These are phyloP conservation scores for Monochamus alternatus DNA, from an alignment of 2,888 invertebrate species.

Conservation along the genomic window DNA sequence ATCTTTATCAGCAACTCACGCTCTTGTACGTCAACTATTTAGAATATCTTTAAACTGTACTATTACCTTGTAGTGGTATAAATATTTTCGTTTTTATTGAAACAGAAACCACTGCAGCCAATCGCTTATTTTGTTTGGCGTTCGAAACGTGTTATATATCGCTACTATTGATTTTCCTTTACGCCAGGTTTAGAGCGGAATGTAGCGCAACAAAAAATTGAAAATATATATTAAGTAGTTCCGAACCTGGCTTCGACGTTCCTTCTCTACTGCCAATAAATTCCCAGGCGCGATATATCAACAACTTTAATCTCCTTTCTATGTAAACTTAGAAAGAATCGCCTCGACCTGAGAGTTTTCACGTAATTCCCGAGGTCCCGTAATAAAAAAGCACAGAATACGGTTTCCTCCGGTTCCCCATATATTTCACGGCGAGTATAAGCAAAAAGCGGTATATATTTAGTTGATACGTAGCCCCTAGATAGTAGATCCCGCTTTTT, in stretches of 20 bases:
- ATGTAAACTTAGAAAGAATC: slow-evolving; percentile 34
- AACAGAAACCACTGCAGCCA: too few species aligned
- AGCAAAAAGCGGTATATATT: slow-evolving; percentile 38
- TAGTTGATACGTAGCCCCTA: slow-evolving; percentile 34
- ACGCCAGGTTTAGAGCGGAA: neutral
- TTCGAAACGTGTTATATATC: too few species aligned
- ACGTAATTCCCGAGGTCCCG: slow-evolving; percentile 14
- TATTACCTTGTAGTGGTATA: too few species aligned
- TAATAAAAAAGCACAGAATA: slow-evolving; percentile 33
- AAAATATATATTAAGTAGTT: neutral
- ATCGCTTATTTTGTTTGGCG: too few species aligned
- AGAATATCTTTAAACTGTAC: too few species aligned
- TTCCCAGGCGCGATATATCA: slow-evolving; percentile 21
- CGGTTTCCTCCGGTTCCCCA: slow-evolving; percentile 25
- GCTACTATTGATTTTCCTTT: neutral
- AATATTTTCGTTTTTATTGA: too few species aligned
- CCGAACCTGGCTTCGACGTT: slow-evolving; percentile 1
- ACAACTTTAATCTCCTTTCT: slow-evolving; percentile 32
- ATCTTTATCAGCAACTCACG: too few species aligned
- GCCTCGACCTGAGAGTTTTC: slow-evolving; percentile 13
- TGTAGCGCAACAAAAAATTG: neutral
- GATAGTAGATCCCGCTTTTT: slow-evolving; percentile 48
- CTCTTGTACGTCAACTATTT: too few species aligned
- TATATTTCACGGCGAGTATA: slow-evolving; percentile 30
- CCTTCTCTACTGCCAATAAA: slow-evolving; percentile 11